Base-by-base conservation (phyloP, 2,888 invertebrate genomes). In the Hydrotaea diabolus region DNA sequence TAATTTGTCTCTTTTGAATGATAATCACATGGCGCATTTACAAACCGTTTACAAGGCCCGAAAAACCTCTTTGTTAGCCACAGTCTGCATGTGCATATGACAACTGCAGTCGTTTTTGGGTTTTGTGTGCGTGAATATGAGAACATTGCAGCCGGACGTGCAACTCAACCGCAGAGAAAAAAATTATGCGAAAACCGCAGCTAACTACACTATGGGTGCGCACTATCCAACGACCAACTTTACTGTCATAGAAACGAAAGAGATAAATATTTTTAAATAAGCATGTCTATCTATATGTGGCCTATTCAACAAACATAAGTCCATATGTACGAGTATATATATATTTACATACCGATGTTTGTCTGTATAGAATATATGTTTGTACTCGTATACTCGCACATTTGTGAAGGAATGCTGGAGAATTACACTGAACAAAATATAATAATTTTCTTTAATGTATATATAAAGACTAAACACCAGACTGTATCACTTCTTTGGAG, bases 171-270 rank as follows among this genome's bases (percentile, higher is more conserved):
- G 72, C 81, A 53, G 76, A 39, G 76, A 59, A 49, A 23, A n/a
- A 21, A 78, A 69, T 59, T 74, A 62, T 43, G 71, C 13, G 49
- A 43, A 26, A 19, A 75, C 75, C 77, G 39, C 74, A 76, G 64
- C 59, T 15, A 53, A 39, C 36, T 57, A 13, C 21, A 19, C 46
- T 36, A 64, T 59, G 59, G 59, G 26, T 26, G 55, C 59, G 39
- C 59, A 72, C 43, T 69, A 36, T 2, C n/a, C 1, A 11, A 11
- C 76, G 71, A 84, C 80, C 80, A 81, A 78, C 78, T 78, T 81
- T 78, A 78, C 77, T 78, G 81, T 73, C 75, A 79, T 73, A 75
- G 75, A 79, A 84, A 53, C 78, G 81, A 72, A 78, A 76, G 74
- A 81, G 81, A 78, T 64, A 84, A 84, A 64, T 74, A 59, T 1